These are phyloP conservation scores for Chymomyza costata DNA, from an alignment of 1,140 invertebrate species.

Conservation along the genomic window DNA sequence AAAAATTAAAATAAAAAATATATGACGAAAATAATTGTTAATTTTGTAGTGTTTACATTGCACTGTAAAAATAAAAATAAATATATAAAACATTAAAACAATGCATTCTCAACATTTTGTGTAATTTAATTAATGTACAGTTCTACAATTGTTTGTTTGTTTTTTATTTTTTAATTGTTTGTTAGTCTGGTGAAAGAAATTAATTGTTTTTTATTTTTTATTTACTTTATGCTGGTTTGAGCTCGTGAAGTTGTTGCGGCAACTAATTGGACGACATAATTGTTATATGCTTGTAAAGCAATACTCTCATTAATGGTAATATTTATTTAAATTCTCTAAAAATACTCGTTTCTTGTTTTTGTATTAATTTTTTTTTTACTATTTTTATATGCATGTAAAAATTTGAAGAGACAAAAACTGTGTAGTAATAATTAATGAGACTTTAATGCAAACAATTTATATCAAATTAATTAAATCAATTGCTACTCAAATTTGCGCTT, in stretches of 20 bases:
- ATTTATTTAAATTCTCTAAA: conserved; percentile 45
- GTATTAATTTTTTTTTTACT: conserved; percentile 52
- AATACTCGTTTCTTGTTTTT: conserved; percentile 28
- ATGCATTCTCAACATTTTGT: conserved; percentile 13
- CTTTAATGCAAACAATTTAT: conserved; percentile 55
- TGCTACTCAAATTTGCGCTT: conserved; percentile 33
- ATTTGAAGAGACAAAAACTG: conserved; percentile 4
- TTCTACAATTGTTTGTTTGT: conserved; percentile 10
- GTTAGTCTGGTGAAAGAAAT: too few relatives aligned
- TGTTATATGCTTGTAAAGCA: too few relatives aligned
- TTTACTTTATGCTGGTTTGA: conserved; percentile 11
- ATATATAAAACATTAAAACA: conserved; percentile 8
- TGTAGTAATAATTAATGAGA: conserved; percentile 29
- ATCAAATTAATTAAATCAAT: conserved; percentile 46
- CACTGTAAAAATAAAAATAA: conserved; percentile 11
- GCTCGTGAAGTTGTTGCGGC: conserved; percentile 22
- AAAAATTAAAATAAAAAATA: too few relatives aligned
- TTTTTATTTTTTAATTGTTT: not conserved
- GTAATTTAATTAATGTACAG: conserved; percentile 50
- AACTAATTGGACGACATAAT: conserved; percentile 34
- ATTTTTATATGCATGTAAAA: conserved; percentile 41
- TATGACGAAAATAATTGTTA: conserved; percentile 35
- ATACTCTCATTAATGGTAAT: conserved; percentile 47
- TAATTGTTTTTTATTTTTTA: conserved; percentile 1
- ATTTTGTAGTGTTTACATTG: conserved; percentile 18